phyloP scores from a whole-genome alignment of 2,113 vertebrate species.

The Callaeas wilsoni region DNA sequence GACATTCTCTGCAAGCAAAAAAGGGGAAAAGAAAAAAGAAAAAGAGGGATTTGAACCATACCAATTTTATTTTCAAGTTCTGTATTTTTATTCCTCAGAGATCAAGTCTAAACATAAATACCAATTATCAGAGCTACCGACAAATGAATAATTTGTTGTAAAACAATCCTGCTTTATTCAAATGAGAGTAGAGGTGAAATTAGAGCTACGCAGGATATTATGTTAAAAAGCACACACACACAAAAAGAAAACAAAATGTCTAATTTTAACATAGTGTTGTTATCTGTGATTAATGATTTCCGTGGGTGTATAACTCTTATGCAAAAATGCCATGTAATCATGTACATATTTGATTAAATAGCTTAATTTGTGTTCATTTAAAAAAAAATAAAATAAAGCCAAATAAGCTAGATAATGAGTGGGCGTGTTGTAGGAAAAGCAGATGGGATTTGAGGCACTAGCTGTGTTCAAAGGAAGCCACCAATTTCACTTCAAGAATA shows the following conservation, averaged over 20 bases:
- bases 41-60: neutral
- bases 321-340: slow-evolving; percentile 59
- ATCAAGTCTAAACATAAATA: slow-evolving; percentile 71
- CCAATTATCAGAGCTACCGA: slow-evolving; percentile 70
- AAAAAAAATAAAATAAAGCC: slow-evolving; percentile 66
- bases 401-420: slow-evolving; percentile 73
- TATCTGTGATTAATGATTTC: slow-evolving; percentile 67
- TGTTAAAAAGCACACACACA: slow-evolving; percentile 56
- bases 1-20: slow-evolving; percentile 47
- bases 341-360: slow-evolving; percentile 68
- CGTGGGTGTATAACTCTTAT: slow-evolving; percentile 62
- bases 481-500: slow-evolving; percentile 67
- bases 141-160: slow-evolving; percentile 74
- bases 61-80: slow-evolving; percentile 48
- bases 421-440: slow-evolving; percentile 65
- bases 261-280: slow-evolving; percentile 66
- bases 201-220: slow-evolving; percentile 47
- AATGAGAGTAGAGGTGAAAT: slow-evolving; percentile 61
- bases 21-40: neutral
- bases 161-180: slow-evolving; percentile 65
- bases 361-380: slow-evolving; percentile 68
- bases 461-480: slow-evolving; percentile 62
- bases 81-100: slow-evolving; percentile 43
- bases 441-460: slow-evolving; percentile 67
- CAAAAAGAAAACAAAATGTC: slow-evolving; percentile 52